Percentiles rank a stretch among this genome's conserved stretches.
These are phyloP conservation scores for Oncopodura yosiiana DNA, from an alignment of 1,140 invertebrate species.

Conservation along the genomic window DNA sequence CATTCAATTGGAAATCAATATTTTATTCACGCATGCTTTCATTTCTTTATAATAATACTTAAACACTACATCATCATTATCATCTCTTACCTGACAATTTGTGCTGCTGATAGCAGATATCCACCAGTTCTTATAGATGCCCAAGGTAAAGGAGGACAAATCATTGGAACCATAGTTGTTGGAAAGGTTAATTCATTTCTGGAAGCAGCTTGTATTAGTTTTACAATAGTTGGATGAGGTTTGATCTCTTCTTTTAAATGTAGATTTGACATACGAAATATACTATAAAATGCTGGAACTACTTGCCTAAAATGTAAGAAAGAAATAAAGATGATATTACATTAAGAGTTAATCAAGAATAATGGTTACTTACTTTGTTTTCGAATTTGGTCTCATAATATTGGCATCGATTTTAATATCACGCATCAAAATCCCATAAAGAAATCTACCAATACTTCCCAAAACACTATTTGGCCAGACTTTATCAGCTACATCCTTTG, in stretches of 20 bases:
- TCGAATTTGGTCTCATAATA: slow-evolving; percentile 47
- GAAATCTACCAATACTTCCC: slow-evolving; percentile 61
- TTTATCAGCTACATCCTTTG: slow-evolving; percentile 46
- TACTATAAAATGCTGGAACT: slow-evolving; percentile 68
- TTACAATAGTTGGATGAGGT: slow-evolving; percentile 64
- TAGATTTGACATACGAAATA: slow-evolving; percentile 58
- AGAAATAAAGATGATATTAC: slow-evolving; percentile 24
- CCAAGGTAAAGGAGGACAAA: slow-evolving; percentile 77
- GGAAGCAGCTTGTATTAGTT: slow-evolving; percentile 55
- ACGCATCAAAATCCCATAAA: slow-evolving; percentile 75
- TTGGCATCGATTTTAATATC: slow-evolving; percentile 73
- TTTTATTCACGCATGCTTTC: not conserved
- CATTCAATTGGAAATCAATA: slow-evolving; percentile 14
- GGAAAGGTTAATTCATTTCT: slow-evolving; percentile 60
- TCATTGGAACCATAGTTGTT: slow-evolving; percentile 57
- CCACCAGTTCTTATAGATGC: slow-evolving; percentile 54
- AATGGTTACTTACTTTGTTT: slow-evolving; percentile 44
- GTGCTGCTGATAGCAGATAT: slow-evolving; percentile 59
- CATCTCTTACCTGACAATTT: slow-evolving; percentile 49
- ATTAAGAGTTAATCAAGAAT: not conserved
- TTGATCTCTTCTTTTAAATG: slow-evolving; percentile 65
- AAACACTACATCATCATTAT: not conserved
- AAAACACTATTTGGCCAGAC: slow-evolving; percentile 56
- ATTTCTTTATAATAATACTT: too few species aligned
- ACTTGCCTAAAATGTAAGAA: slow-evolving; percentile 39